phyloP scores from a whole-genome alignment of 2,888 invertebrate genomes.

The Therioaphis trifolii region DNA sequence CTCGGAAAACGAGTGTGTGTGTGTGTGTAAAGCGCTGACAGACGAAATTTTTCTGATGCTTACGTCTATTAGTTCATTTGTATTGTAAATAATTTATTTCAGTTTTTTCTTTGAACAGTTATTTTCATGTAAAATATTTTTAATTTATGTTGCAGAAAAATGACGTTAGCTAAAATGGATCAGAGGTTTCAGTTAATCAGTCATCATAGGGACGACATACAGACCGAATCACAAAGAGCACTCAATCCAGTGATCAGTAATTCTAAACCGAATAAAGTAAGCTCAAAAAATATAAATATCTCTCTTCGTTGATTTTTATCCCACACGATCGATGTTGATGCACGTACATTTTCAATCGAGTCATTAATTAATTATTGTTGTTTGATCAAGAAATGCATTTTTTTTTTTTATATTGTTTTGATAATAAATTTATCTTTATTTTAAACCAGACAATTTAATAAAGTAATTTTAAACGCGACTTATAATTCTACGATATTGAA shows the following conservation, averaged over 20 bases:
- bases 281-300: background rate
- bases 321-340: background rate
- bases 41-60: no score
- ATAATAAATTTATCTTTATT: background rate
- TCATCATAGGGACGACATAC: slow-evolving; percentile 58
- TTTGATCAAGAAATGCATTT: no score
- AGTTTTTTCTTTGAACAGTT: no score
- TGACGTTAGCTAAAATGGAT: slow-evolving; percentile 59
- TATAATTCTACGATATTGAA: background rate
- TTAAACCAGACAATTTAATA: background rate
- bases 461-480: background rate
- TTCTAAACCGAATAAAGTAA: slow-evolving; percentile 59
- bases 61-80: no score
- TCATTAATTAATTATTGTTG: no score
- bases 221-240: slow-evolving; percentile 39
- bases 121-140: background rate
- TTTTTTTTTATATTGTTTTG: no score
- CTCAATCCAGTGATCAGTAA: slow-evolving; percentile 56
- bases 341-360: background rate
- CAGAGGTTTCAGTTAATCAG: slow-evolving; percentile 56
- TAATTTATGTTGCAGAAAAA: slow-evolving; percentile 31
- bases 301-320: background rate
- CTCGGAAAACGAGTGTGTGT: background rate
- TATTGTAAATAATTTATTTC: no score
- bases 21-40: no score